Evolutionary conservation across 2,113 vertebrate genomes (phyloP).

Genomic region (Pogona vitticeps): DNA sequence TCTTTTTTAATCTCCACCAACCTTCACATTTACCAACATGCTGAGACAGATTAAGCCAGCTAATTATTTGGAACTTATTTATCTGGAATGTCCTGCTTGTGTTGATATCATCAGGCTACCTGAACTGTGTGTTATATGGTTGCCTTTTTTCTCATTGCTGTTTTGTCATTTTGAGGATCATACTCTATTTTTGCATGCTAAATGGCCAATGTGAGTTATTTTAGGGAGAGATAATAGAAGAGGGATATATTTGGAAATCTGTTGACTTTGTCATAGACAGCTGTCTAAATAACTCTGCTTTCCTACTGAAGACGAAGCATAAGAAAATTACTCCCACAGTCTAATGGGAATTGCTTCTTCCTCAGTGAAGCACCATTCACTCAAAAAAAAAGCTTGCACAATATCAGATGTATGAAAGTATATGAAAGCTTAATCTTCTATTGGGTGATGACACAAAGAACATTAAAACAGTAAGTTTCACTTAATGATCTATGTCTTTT

Average conservation of each 20-base stretch:
- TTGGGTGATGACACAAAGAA: rapidly evolving
- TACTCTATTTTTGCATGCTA: neutral
- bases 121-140: neutral
- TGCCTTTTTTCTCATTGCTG: neutral
- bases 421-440: neutral
- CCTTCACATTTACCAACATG: too few species aligned
- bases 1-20: too few species aligned
- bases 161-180: neutral
- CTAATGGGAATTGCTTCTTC: too few species aligned
- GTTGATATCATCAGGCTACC: neutral
- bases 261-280: neutral
- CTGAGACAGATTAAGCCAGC: too few species aligned
- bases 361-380: neutral
- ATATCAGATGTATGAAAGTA: rapidly evolving
- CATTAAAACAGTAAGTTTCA: neutral
- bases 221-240: neutral
- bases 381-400: neutral
- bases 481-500: constrained; percentile 19
- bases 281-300: neutral
- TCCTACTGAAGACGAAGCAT: neutral
- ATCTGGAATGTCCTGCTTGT: neutral
- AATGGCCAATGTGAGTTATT: neutral
- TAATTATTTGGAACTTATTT: neutral
- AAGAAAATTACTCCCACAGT: neutral
- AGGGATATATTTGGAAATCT: neutral